Evolutionary conservation across 2,797 vertebrate genomes (phyloP).

Genomic region (Knipowitschia caucasica): DNA sequence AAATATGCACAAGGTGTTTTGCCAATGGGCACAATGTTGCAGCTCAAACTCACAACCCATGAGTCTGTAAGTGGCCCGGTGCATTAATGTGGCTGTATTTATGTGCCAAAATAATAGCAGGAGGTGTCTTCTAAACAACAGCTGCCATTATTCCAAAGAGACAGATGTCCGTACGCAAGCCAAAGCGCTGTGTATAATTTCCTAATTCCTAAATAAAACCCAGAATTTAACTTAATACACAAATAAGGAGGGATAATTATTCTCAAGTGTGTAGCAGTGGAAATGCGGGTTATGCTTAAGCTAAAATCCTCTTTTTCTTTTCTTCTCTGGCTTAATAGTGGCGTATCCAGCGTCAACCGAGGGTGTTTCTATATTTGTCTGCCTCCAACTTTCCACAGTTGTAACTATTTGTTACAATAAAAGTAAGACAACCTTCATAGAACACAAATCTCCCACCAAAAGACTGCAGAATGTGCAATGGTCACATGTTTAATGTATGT

Average conservation of each 20-base stretch:
- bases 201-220: background rate
- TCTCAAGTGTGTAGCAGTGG: conserved; percentile 42
- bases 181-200: conserved; percentile 6
- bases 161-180: background rate
- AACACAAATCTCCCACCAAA: too few species aligned
- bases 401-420: too few species aligned
- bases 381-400: conserved; percentile 29
- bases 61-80: too few species aligned
- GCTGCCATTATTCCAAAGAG: background rate
- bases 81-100: too few species aligned
- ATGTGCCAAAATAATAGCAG: background rate
- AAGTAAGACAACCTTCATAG: too few species aligned
- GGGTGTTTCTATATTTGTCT: conserved; percentile 14
- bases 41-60: background rate
- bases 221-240: conserved; percentile 1
- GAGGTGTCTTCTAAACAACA: background rate
- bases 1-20: background rate
- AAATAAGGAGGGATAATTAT: conserved; percentile 37
- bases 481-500: too few species aligned
- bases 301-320: conserved; percentile 28
- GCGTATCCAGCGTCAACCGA: conserved; percentile 38
- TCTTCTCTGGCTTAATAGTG: conserved; percentile 43
- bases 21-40: background rate
- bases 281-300: conserved; percentile 22
- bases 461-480: too few species aligned